Conservation (phyloP, 2,113 vertebrate genomes). For the Proteles cristata region DNA sequence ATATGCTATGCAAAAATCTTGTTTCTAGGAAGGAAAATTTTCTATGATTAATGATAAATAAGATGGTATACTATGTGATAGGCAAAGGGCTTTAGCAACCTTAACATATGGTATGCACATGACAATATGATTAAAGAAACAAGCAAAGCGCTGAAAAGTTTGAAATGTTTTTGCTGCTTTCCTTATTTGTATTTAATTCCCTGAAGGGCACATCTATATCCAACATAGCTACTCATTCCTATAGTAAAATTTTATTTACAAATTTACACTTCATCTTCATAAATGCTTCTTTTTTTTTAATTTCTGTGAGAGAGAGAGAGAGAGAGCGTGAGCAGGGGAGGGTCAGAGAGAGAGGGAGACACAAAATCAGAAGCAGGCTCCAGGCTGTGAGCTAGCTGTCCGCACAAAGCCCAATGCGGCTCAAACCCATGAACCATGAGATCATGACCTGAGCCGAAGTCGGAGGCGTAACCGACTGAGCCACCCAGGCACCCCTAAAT, state of each 20-base stretch:
- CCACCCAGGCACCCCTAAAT: background rate
- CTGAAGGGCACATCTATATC: too few relatives aligned
- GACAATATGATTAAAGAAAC: background rate
- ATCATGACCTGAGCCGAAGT: too few relatives aligned
- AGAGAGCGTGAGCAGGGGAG: too few relatives aligned
- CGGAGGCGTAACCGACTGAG: too few relatives aligned
- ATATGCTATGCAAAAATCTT: background rate
- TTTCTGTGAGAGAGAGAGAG: too few relatives aligned
- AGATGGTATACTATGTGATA: background rate
- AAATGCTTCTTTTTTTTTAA: too few relatives aligned
- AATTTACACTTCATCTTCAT: background rate
- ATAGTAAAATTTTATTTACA: background rate
- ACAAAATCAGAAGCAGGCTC: too few relatives aligned
- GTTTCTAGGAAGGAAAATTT: background rate
- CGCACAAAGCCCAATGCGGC: too few relatives aligned
- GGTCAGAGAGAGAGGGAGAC: too few relatives aligned
- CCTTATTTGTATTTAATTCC: background rate
- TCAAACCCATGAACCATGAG: too few relatives aligned
- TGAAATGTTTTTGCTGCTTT: background rate
- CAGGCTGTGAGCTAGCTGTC: too few relatives aligned
- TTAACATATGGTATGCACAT: background rate
- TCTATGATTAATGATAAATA: background rate
- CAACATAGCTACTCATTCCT: background rate
- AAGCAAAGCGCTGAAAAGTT: background rate
- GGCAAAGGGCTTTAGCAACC: background rate